Evolutionary conservation across 2,113 vertebrate genomes (phyloP).

Genomic region (Paradisaea rubra): DNA sequence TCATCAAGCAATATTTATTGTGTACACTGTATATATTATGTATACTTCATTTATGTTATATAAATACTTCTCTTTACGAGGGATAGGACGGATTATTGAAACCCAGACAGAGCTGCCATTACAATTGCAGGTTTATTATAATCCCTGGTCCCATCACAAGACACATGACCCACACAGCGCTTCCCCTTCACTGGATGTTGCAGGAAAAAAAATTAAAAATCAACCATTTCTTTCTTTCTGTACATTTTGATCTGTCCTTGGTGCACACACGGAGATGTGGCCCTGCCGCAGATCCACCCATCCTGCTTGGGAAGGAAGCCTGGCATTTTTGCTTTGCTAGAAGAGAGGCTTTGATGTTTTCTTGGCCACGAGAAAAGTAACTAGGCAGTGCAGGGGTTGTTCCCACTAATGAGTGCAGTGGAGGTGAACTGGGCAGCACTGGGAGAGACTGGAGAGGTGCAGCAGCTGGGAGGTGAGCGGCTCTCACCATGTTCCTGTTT

Average conservation of each 20-base stretch:
- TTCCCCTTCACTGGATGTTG: not conserved
- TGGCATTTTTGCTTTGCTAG: not conserved
- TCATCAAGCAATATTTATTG: rapidly evolving
- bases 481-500: rapidly evolving
- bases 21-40: too few species aligned
- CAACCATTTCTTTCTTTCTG: not conserved
- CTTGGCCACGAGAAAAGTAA: not conserved
- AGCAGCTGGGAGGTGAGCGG: not conserved
- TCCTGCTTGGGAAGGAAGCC: not conserved
- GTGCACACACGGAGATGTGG: not conserved
- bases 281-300: rapidly evolving
- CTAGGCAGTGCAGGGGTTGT: not conserved
- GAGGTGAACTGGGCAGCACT: not conserved
- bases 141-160: not conserved
- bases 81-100: not conserved
- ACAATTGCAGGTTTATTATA: not conserved
- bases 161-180: rapidly evolving
- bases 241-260: not conserved
- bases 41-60: rapidly evolving
- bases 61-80: not conserved
- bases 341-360: not conserved
- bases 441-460: not conserved
- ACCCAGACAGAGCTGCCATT: not conserved
- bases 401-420: rapidly evolving
- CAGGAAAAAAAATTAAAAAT: not conserved